Evolutionary conservation across 2,113 vertebrate genomes (phyloP), one percentile per base, ranked within the genome.

Genomic region (Conger conger): DNA sequence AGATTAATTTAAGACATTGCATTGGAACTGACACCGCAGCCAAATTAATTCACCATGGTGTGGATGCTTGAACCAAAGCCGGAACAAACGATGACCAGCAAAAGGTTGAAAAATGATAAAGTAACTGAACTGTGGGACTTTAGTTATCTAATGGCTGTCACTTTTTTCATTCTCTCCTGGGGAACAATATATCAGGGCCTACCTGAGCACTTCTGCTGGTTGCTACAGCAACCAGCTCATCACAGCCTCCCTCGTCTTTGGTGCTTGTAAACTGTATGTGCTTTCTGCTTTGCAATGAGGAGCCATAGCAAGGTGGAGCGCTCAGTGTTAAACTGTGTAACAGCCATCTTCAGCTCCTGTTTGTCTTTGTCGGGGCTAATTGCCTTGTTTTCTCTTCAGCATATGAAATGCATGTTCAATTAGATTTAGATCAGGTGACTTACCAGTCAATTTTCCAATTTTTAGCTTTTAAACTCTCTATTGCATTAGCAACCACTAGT

Each of bases 71-170:
- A 83, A 27, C 45, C 36, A 79, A 50, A 33, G 73, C 42, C 13
- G 33, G 40, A 53, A n/a, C 18, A 50, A 57, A 33, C 40, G 36
- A 42, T 54, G 76, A 50, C n/a, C 78, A 80, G 77, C 80, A 15
- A 79, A 40, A 84, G 83, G 23, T 78, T 38, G 53, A 60, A 53
- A 42, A 40, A 42, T 42, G 45, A 84, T 80, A 79, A 60, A 33
- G 45, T 36, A 37, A 53, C 76, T 60, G 91, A 90, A 89, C 91
- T 92, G 90, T 83, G 87, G 85, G 54, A 80, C 79, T 84, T 84
- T 89, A 87, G 90, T 91, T 91, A 89, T 90, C 88, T 80, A 90
- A 90, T 91, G 89, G 87, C 89, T 92, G 83, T 3, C 73, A 76
- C 84, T 86, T 85, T 83, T 84, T 83, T 84, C 79, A 81, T 86